Conservation (phyloP, 2,888 invertebrate genomes). For the Heliconius erato region DNA sequence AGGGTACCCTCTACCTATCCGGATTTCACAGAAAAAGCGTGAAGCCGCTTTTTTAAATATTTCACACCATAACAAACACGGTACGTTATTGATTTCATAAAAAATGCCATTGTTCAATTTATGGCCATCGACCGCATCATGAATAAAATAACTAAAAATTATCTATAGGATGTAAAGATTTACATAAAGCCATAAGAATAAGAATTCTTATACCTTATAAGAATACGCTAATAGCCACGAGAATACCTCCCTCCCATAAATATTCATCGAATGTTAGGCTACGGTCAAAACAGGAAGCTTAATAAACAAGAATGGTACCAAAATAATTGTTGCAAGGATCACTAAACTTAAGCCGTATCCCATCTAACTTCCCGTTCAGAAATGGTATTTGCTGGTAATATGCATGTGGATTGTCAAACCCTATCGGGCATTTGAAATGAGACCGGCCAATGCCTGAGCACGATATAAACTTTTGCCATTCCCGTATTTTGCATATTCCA, state of each 20-base stretch:
- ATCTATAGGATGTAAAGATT: constrained; percentile 25
- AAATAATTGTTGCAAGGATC: constrained; percentile 74
- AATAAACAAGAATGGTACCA: constrained; percentile 63
- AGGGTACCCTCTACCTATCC: neutral
- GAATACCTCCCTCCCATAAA: constrained; percentile 50
- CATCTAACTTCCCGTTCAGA: constrained; percentile 80
- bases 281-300: constrained; percentile 61
- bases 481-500: constrained; percentile 61
- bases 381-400: constrained; percentile 79
- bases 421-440: constrained; percentile 78
- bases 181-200: constrained; percentile 16
- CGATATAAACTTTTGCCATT: constrained; percentile 76
- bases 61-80: neutral
- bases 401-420: constrained; percentile 84
- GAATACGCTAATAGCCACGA: constrained; percentile 49
- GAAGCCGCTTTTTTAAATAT: neutral
- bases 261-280: constrained; percentile 58
- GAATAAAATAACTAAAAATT: constrained; percentile 26
- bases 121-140: neutral
- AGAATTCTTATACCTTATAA: constrained; percentile 42
- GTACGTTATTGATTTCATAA: neutral
- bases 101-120: neutral
- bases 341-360: constrained; percentile 71
- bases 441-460: constrained; percentile 72
- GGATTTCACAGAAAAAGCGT: neutral